These are phyloP conservation scores for Carposina sasakii DNA, from an alignment of 1,140 invertebrate genomes.

Conservation along the genomic window DNA sequence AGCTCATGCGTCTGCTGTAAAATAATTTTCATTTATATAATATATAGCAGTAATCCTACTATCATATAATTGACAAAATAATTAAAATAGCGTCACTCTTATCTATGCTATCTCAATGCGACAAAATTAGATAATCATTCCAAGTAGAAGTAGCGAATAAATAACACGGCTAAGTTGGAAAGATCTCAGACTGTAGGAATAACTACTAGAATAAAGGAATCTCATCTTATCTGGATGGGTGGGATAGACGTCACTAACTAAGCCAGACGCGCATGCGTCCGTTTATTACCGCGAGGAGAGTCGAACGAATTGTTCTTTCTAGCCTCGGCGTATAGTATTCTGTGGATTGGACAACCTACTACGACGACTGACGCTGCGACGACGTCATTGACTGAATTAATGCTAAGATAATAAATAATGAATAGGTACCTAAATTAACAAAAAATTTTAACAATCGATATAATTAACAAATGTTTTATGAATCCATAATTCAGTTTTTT, in stretches of 20 bases:
- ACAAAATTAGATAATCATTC: constrained; percentile 61
- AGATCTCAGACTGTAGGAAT: constrained; percentile 41
- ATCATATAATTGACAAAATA: constrained; percentile 62
- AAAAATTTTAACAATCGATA: too few species aligned
- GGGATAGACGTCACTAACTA: constrained; percentile 64
- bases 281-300: too few species aligned
- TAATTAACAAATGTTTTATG: too few species aligned
- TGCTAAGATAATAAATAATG: too few species aligned
- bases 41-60: constrained; percentile 41
- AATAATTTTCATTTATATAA: constrained; percentile 62
- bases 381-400: constrained; percentile 70
- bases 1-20: constrained; percentile 52
- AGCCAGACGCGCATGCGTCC: constrained; percentile 69
- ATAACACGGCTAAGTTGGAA: constrained; percentile 54
- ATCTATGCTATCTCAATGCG: constrained; percentile 62
- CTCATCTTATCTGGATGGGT: constrained; percentile 61
- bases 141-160: constrained; percentile 43
- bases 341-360: too few species aligned
- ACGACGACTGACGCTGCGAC: too few species aligned
- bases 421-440: too few species aligned
- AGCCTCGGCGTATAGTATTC: too few species aligned
- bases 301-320: too few species aligned
- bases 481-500: too few species aligned
- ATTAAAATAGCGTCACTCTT: constrained; percentile 49
- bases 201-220: constrained; percentile 52